Evolutionary conservation across 2,797 vertebrate genomes (phyloP).

Genomic region (Urocyon cinereoargenteus): DNA sequence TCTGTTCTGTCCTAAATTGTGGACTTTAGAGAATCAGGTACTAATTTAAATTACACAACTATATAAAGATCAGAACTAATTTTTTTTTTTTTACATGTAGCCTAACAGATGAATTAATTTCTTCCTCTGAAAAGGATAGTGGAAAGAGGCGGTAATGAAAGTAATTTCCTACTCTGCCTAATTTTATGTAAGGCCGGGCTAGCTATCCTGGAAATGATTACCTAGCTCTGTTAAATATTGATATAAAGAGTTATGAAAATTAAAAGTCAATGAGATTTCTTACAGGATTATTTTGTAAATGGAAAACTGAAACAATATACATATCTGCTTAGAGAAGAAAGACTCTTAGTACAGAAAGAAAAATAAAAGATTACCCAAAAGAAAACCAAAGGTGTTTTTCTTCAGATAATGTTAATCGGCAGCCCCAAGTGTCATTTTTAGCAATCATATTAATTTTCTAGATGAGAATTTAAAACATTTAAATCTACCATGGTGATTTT

Average conservation of each 20-base stretch:
- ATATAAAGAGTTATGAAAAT: conserved; percentile 77
- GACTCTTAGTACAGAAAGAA: conserved; percentile 56
- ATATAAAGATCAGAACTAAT: conserved; percentile 88
- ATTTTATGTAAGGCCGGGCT: conserved; percentile 75
- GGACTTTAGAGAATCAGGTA: conserved; percentile 90
- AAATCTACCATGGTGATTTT: not conserved
- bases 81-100: conserved; percentile 83
- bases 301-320: conserved; percentile 65
- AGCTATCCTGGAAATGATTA: conserved; percentile 74
- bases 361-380: conserved; percentile 59
- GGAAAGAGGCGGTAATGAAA: conserved; percentile 82
- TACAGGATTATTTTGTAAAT: conserved; percentile 69
- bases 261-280: conserved; percentile 60
- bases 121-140: conserved; percentile 83
- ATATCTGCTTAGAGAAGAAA: not conserved
- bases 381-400: not conserved
- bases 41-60: conserved; percentile 90
- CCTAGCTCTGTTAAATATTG: conserved; percentile 78
- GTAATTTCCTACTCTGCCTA: conserved; percentile 72
- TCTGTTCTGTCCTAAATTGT: conserved; percentile 90
- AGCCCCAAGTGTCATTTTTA: conserved; percentile 13
- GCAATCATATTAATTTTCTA: not conserved
- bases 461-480: conserved; percentile 47
- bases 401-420: not conserved
- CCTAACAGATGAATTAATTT: conserved; percentile 87